Percentiles rank a stretch among this genome's conserved stretches.
phyloP scores from a whole-genome alignment of 2,113 vertebrate species.

The Polyodon spathula region DNA sequence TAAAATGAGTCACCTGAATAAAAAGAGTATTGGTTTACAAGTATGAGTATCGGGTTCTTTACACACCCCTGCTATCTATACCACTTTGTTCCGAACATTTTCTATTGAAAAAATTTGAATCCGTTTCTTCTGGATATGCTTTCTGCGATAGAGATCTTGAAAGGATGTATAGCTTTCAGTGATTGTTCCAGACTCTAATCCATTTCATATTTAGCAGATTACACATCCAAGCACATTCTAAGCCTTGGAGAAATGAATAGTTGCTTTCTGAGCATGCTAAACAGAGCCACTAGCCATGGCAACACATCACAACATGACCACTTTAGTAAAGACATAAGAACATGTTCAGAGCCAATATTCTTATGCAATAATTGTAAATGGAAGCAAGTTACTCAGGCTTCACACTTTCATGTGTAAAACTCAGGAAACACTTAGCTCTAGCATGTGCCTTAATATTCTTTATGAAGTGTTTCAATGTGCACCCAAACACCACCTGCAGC shows the following conservation, averaged over 20 bases:
- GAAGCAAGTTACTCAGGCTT: no score
- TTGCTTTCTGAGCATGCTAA: neutral
- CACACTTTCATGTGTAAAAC: no score
- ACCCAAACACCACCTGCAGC: no score
- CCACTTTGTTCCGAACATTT: neutral
- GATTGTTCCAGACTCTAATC: neutral
- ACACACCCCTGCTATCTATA: no score
- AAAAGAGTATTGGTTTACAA: no score
- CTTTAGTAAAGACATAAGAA: neutral
- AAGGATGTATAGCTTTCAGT: conserved; percentile 2
- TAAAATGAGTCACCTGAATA: no score
- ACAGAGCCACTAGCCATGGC: neutral
- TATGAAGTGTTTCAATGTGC: no score
- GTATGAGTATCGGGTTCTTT: no score
- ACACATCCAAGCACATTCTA: neutral
- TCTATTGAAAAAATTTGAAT: neutral
- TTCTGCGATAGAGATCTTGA: neutral
- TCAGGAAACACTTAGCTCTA: no score
- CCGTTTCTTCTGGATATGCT: neutral
- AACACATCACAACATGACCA: neutral
- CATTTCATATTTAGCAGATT: conserved; percentile 2
- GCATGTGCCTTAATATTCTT: no score
- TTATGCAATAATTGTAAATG: neutral
- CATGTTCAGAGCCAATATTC: neutral
- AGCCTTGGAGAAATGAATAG: neutral